phyloP scores from a whole-genome alignment of 2,888 invertebrate species.

The Lottia scabra region DNA sequence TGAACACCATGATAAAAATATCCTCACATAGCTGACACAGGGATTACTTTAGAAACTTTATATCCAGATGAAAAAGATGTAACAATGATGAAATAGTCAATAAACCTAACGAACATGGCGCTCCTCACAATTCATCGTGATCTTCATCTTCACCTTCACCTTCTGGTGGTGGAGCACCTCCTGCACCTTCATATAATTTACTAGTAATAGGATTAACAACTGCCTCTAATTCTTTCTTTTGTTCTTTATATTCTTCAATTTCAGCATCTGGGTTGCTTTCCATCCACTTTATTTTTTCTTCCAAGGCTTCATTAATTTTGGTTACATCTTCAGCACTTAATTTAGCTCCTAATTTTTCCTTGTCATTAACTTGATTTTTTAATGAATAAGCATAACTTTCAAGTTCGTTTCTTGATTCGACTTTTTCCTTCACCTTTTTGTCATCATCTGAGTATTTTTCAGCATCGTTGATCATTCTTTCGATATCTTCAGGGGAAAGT shows the following conservation, averaged over 20 bases:
- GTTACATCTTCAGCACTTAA: constrained; percentile 88
- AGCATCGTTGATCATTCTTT: constrained; percentile 98
- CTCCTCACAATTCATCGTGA: constrained; percentile 74
- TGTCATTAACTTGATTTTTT: constrained; percentile 96
- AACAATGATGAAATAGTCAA: background rate
- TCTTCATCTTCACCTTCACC: constrained; percentile 69
- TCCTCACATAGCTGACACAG: too few species aligned
- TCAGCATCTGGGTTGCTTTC: constrained; percentile 95
- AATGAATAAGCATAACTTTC: constrained; percentile 95
- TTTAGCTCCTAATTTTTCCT: constrained; percentile 96
- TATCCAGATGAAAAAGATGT: too few species aligned
- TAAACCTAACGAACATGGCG: constrained; percentile 12
- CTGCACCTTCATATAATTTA: constrained; percentile 91
- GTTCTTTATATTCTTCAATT: constrained; percentile 90
- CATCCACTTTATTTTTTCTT: constrained; percentile 97
- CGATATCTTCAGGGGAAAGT: constrained; percentile 97
- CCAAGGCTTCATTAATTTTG: constrained; percentile 94
- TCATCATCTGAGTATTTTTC: constrained; percentile 99
- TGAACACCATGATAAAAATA: too few species aligned
- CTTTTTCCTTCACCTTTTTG: constrained; percentile 84
- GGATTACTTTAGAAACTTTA: too few species aligned
- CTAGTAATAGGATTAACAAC: constrained; percentile 96
- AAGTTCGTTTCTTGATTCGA: constrained; percentile 95
- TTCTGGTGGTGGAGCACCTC: constrained; percentile 73
- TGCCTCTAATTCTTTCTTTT: constrained; percentile 93